Evolutionary conservation across 2,113 vertebrate species (phyloP).

Genomic region (Acanthochromis polyacanthus): DNA sequence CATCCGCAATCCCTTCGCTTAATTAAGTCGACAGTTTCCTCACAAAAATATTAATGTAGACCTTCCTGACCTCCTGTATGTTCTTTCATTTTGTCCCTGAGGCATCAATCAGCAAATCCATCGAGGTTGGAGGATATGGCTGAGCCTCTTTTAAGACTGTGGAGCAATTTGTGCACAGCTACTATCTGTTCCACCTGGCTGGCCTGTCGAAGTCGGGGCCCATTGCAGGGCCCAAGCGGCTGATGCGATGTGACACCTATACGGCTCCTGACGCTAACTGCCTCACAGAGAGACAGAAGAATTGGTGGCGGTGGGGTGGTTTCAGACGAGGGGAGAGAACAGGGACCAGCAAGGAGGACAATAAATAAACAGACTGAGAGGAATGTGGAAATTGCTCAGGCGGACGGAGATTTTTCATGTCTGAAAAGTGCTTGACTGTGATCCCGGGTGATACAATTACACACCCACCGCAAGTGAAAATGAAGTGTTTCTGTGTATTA

Average conservation of each 20-base stretch:
- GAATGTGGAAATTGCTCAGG: conserved; percentile 8
- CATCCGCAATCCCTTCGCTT: background rate
- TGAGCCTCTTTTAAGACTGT: background rate
- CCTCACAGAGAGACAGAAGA: conserved; percentile 18
- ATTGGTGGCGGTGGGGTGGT: background rate
- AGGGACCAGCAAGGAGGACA: background rate
- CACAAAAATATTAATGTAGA: background rate
- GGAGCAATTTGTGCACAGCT: conserved; percentile 15
- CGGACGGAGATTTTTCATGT: background rate
- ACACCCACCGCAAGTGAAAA: background rate
- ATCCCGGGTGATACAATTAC: background rate
- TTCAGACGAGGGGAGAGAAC: background rate
- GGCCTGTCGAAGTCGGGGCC: conserved; percentile 10
- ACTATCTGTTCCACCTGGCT: conserved; percentile 15
- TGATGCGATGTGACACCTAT: conserved; percentile 51
- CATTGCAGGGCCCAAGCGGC: conserved; percentile 7
- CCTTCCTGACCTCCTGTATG: background rate
- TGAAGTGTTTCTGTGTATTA: conserved; percentile 9
- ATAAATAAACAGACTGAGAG: conserved; percentile 1
- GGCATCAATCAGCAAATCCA: conserved; percentile 10
- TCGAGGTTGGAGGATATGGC: background rate
- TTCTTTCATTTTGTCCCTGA: background rate
- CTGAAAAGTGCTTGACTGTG: conserved; percentile 3
- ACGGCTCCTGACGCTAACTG: conserved; percentile 12
- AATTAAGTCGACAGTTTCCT: background rate